phyloP scores from a whole-genome alignment of 2,888 invertebrate species.

The Thumatha senex region DNA sequence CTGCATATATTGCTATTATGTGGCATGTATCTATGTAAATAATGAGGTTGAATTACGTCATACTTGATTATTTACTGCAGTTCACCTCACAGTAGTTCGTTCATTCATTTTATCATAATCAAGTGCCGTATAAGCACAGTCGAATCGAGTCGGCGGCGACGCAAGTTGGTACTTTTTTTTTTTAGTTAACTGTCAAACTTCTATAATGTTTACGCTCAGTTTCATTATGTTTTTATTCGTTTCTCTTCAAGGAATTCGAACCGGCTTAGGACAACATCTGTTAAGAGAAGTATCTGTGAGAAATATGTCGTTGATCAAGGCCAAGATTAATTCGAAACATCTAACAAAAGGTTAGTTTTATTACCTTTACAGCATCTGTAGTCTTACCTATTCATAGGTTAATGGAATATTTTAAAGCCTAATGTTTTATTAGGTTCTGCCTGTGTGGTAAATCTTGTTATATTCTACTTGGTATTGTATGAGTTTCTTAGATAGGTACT shows the following conservation, averaged over 20 bases:
- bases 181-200: not conserved
- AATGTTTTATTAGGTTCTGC: no score
- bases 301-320: constrained; percentile 2
- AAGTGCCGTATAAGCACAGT: no score
- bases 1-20: no score
- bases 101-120: not conserved
- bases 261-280: constrained; percentile 40
- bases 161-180: not conserved
- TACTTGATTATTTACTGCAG: not conserved
- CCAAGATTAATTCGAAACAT: constrained; percentile 3
- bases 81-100: not conserved
- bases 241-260: constrained; percentile 37
- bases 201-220: not conserved
- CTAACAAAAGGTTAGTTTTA: constrained; percentile 14
- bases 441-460: no score
- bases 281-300: constrained; percentile 52
- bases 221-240: constrained; percentile 2
- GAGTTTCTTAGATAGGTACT: not conserved
- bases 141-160: no score
- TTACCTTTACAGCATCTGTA: not conserved
- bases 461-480: no score
- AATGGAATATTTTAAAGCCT: not conserved
- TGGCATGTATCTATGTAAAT: no score
- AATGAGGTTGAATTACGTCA: not conserved
- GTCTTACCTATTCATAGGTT: not conserved